Evolutionary conservation across 1,140 invertebrate species (phyloP).

Genomic region (Polypedilum pembai): DNA sequence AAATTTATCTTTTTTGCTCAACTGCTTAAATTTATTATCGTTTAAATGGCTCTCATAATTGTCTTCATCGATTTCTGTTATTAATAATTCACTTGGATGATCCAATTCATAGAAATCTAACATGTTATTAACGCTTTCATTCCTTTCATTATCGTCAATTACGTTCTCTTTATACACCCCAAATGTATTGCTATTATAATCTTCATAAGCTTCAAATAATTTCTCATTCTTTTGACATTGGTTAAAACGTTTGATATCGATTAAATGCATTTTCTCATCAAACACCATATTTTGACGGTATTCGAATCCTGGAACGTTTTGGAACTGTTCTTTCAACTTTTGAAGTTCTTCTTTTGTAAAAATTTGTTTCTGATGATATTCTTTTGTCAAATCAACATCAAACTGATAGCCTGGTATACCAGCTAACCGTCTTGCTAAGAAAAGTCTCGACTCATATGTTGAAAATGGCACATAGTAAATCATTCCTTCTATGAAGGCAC

Average conservation of each 20-base stretch:
- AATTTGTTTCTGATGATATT: slow-evolving; percentile 17
- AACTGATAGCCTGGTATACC: slow-evolving; percentile 30
- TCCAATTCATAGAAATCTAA: not conserved
- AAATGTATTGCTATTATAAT: not conserved
- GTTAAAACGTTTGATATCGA: not conserved
- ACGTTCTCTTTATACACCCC: not conserved
- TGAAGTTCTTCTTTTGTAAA: slow-evolving; percentile 8
- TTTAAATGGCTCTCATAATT: not conserved
- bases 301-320: not conserved
- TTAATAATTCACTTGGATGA: not conserved
- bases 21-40: not conserved
- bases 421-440: slow-evolving; percentile 2
- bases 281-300: not conserved
- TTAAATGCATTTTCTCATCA: not conserved
- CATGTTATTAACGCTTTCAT: not conserved
- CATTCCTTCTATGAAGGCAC: slow-evolving; percentile 24
- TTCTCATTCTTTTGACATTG: not conserved
- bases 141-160: not conserved
- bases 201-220: not conserved
- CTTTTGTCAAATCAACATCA: slow-evolving; percentile 25
- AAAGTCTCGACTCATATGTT: slow-evolving; percentile 27
- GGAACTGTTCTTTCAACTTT: not conserved
- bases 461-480: not conserved
- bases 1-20: not conserved
- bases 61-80: not conserved